Percentiles rank a stretch among this genome's conserved stretches.
phyloP scores from a whole-genome alignment of 2,797 vertebrate genomes.

The Neoniphon sammara region DNA sequence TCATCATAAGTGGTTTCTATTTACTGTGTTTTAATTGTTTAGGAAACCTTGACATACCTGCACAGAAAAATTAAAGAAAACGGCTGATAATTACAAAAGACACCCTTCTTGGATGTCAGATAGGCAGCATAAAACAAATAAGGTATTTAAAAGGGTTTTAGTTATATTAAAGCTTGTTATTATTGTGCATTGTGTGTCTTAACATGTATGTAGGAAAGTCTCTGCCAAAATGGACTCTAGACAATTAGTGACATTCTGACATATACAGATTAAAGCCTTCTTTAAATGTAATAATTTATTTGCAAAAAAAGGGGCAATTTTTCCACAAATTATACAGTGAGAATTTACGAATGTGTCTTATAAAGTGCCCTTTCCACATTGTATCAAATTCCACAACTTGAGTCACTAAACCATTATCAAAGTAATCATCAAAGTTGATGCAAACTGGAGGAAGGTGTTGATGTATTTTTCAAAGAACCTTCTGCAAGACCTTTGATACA shows the following conservation, averaged over 20 bases:
- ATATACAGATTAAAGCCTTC: background rate
- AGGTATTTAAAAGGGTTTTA: too few relatives aligned
- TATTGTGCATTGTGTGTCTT: too few relatives aligned
- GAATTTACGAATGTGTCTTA: background rate
- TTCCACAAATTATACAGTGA: conserved; percentile 8
- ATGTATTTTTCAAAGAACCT: background rate
- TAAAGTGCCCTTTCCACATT: background rate
- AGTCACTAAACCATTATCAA: background rate
- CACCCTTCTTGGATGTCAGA: too few relatives aligned
- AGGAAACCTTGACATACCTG: background rate
- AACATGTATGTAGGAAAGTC: too few relatives aligned
- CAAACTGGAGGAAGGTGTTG: background rate
- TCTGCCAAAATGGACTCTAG: background rate
- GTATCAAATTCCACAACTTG: background rate
- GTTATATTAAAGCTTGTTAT: too few relatives aligned
- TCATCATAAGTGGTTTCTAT: background rate
- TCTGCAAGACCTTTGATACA: background rate
- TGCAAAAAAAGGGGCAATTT: background rate
- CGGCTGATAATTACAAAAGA: too few relatives aligned
- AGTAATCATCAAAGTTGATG: conserved; percentile 19
- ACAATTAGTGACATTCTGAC: background rate
- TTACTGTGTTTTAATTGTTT: background rate
- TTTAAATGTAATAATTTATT: conserved; percentile 34
- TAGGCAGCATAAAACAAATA: too few relatives aligned
- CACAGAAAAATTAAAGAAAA: too few relatives aligned